Evolutionary conservation across 2,888 invertebrate genomes (phyloP).

Genomic region (Pycnomerus fuliginosus): DNA sequence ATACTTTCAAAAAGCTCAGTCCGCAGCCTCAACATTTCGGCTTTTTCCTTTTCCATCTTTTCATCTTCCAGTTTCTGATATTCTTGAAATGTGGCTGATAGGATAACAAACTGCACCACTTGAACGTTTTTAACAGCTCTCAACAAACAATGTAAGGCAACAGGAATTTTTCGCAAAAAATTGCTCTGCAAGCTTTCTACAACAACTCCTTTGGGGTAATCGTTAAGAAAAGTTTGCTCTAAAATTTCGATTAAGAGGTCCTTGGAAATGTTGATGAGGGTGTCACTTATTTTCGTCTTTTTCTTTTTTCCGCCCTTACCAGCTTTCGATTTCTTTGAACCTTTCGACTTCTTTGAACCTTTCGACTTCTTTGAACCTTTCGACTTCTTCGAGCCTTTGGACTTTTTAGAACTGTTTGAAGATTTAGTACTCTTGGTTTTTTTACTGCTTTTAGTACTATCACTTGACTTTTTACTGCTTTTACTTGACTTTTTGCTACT

Average conservation of each 20-base stretch:
- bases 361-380: constrained; percentile 14
- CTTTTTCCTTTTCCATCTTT: constrained; percentile 21
- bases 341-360: constrained; percentile 18
- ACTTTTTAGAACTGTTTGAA: constrained; percentile 6
- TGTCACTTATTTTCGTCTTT: constrained; percentile 26
- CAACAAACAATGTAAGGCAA: constrained; percentile 39
- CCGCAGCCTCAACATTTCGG: constrained; percentile 18
- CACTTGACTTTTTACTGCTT: constrained; percentile 12
- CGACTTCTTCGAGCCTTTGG: constrained; percentile 13
- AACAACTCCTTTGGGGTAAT: constrained; percentile 34
- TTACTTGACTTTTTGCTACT: constrained; percentile 11
- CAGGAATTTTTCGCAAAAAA: constrained; percentile 37
- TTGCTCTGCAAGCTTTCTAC: constrained; percentile 44
- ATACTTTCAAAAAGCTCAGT: constrained; percentile 3
- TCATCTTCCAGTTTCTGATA: constrained; percentile 26
- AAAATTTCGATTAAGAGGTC: constrained; percentile 37
- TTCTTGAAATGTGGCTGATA: constrained; percentile 33
- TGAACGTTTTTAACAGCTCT: constrained; percentile 24
- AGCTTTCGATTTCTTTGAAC: constrained; percentile 12
- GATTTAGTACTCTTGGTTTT: constrained; percentile 9
- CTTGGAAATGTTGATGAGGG: constrained; percentile 38
- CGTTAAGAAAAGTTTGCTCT: constrained; percentile 27
- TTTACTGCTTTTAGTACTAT: constrained; percentile 15
- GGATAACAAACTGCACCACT: constrained; percentile 39
- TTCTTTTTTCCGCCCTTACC: constrained; percentile 15